Base-by-base conservation (phyloP, 1,140 invertebrate genomes). In the Gryon sp. region DNA sequence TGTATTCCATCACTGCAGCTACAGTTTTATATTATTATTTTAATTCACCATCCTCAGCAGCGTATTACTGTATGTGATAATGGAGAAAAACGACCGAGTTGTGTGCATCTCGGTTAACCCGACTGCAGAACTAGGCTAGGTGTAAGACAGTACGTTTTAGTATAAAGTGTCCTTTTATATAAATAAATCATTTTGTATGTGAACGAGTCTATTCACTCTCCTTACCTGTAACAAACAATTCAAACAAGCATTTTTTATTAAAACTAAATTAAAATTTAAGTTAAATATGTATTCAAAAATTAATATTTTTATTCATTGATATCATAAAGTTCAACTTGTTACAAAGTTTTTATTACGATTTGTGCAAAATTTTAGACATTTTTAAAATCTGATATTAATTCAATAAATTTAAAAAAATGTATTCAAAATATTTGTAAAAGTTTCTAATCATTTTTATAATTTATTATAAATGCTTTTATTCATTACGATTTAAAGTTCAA, bases 91-190 rank as follows among this genome's bases (percentile, higher is more conserved):
- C 77, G 73, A 84, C 60, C 79, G 77, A 80, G 57, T 78, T 78
- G 69, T 65, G 32, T 66, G 46, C 55, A 63, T 65, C 73, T 82
- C 73, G 82, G 78, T 79, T 65, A 72, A 83, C 43, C 80, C 76
- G 79, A 82, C 59, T 85, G 78, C 53, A 84, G 80, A 85, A 80
- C 59, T 84, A 85, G 78, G 66, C 48, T 86, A 86, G 70, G 59
- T 82, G 34, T 84, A 85, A 82, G 77, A 83, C 82, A 84, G 84
- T 86, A 87, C 82, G 80, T 87, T 84, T 79, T 86, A 86, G 86
- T 86, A 86, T 87, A 87, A 87, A 87, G 84, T 87, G 85, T 86
- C 84, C 85, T 86, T 86, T 87, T 87, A 85, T 85, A 86, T 83
- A 80, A 87, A 87, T 87, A 86, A 87, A 87, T 80, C 84, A 86